A percentile compares a stretch with the other conserved stretches of the same genome.
These are phyloP conservation scores for Catocala nupta DNA, from an alignment of 2,888 invertebrate species.

Conservation along the genomic window DNA sequence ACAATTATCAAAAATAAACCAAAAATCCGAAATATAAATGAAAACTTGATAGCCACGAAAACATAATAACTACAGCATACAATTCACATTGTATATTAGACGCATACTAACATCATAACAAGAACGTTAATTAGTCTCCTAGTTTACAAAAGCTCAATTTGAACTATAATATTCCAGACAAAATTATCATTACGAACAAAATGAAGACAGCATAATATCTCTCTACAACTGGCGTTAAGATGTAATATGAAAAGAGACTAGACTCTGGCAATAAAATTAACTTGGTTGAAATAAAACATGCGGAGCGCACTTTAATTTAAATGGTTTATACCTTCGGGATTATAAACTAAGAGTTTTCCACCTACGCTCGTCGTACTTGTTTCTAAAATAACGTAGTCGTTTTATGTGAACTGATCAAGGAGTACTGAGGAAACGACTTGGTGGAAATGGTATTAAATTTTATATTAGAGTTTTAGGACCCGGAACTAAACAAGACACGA, in stretches of 20 bases:
- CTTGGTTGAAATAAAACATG: constrained; percentile 41
- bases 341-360: constrained; percentile 41
- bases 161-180: neutral
- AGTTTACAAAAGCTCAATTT: neutral
- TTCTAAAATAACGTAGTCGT: constrained; percentile 44
- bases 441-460: too few relatives aligned
- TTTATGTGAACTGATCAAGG: constrained; percentile 33
- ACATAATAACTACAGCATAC: too few relatives aligned
- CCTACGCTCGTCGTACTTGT: constrained; percentile 35
- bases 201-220: neutral
- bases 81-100: too few relatives aligned
- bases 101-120: too few relatives aligned
- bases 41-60: too few relatives aligned
- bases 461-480: too few relatives aligned
- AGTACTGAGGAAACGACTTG: too few relatives aligned
- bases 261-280: constrained; percentile 33
- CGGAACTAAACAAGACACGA: too few relatives aligned
- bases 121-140: neutral
- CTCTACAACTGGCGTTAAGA: neutral
- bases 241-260: constrained; percentile 10
- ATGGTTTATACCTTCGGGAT: constrained; percentile 43
- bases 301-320: constrained; percentile 43
- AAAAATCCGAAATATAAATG: too few relatives aligned
- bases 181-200: neutral
- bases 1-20: too few relatives aligned